Conservation (phyloP, 2,113 vertebrate genomes). For the Mungos mungo region DNA sequence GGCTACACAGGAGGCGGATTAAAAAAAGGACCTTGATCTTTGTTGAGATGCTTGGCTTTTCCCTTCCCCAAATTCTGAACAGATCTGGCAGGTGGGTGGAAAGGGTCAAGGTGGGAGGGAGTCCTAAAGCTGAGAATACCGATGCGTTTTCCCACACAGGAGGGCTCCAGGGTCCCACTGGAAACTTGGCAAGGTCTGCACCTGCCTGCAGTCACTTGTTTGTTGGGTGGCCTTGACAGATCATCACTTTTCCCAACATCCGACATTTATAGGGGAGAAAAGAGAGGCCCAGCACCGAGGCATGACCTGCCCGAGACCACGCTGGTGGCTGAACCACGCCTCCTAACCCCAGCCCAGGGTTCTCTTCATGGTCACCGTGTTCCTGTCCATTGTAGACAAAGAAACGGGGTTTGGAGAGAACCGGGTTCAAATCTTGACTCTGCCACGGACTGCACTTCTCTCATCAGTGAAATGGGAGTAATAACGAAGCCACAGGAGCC, state of each 20-base stretch:
- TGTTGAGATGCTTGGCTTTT: not conserved
- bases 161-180: not conserved
- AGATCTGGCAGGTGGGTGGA: not conserved
- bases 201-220: not conserved
- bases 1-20: not conserved
- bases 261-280: not conserved
- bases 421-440: not conserved
- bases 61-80: not conserved
- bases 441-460: not conserved
- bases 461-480: not conserved
- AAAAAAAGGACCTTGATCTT: not conserved
- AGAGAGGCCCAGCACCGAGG: not conserved
- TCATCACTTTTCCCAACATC: not conserved
- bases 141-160: not conserved
- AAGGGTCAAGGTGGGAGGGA: too few species aligned
- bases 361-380: not conserved
- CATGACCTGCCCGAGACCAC: not conserved
- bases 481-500: accelerated
- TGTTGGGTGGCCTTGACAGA: not conserved
- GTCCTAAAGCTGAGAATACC: not conserved
- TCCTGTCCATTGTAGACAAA: not conserved
- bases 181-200: not conserved
- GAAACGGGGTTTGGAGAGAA: not conserved
- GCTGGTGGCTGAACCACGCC: not conserved
- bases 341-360: not conserved